These are phyloP conservation scores for Tridacna gigas DNA, from an alignment of 2,888 invertebrate genomes.

Conservation along the genomic window DNA sequence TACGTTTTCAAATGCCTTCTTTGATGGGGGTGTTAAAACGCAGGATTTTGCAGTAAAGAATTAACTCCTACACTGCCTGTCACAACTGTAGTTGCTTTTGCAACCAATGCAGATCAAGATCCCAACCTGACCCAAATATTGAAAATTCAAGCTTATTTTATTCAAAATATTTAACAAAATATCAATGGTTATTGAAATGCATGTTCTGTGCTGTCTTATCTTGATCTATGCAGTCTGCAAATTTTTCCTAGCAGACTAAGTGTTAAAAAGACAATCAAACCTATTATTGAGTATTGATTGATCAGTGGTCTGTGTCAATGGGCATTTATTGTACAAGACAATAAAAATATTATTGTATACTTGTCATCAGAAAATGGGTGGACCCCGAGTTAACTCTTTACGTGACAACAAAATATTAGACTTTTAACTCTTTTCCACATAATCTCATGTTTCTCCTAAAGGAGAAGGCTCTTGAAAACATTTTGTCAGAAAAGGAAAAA, in stretches of 20 bases:
- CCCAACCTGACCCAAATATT: too few relatives aligned
- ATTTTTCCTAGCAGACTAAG: neutral
- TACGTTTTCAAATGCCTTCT: too few relatives aligned
- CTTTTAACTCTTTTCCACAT: neutral
- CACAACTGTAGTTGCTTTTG: too few relatives aligned
- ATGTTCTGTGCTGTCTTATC: too few relatives aligned
- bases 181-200: too few relatives aligned
- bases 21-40: too few relatives aligned
- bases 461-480: neutral
- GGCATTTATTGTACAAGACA: slow-evolving; percentile 19
- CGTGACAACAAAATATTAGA: neutral
- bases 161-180: too few relatives aligned
- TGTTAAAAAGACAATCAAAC: slow-evolving; percentile 7
- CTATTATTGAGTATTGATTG: slow-evolving; percentile 22
- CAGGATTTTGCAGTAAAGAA: too few relatives aligned
- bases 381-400: neutral
- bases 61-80: too few relatives aligned
- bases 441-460: neutral
- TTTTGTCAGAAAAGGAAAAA: neutral
- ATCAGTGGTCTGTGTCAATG: slow-evolving; percentile 23
- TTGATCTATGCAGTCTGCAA: too few relatives aligned
- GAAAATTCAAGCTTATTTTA: too few relatives aligned
- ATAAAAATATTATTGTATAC: slow-evolving; percentile 24
- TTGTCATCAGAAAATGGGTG: neutral
- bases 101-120: too few relatives aligned